Percentiles rank a stretch among this genome's conserved stretches.
Evolutionary conservation across 2,113 vertebrate genomes (phyloP).

Genomic region (Nibea coibor): DNA sequence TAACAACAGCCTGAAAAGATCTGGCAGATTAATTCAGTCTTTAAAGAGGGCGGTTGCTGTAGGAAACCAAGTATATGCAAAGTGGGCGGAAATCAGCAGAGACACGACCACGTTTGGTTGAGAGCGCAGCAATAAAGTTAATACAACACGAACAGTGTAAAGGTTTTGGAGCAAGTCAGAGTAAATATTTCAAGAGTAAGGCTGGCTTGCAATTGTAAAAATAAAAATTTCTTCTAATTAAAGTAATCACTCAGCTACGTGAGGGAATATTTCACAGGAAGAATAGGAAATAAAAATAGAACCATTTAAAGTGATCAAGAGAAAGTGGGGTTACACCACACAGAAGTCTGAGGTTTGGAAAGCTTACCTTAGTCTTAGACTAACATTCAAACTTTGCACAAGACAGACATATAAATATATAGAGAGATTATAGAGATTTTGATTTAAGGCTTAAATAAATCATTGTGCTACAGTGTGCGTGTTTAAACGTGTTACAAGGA

Average conservation of each 20-base stretch:
- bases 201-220: neutral
- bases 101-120: neutral
- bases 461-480: neutral
- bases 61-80: conserved; percentile 55
- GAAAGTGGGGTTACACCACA: neutral
- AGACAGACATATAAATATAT: no score
- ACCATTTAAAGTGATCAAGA: neutral
- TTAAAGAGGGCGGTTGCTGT: conserved; percentile 40
- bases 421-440: no score
- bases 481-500: neutral
- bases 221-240: no score
- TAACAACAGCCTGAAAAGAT: conserved; percentile 57
- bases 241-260: no score
- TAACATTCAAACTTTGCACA: no score
- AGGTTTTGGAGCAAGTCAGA: neutral
- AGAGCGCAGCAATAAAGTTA: neutral
- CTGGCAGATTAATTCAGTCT: conserved; percentile 46
- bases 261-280: neutral
- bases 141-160: neutral
- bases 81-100: conserved; percentile 34
- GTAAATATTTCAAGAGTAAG: neutral
- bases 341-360: no score
- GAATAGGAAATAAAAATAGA: neutral
- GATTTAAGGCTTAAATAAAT: neutral
- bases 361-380: no score